Conservation (phyloP, 2,888 invertebrate genomes). For the Habrosyne pyritoides region DNA sequence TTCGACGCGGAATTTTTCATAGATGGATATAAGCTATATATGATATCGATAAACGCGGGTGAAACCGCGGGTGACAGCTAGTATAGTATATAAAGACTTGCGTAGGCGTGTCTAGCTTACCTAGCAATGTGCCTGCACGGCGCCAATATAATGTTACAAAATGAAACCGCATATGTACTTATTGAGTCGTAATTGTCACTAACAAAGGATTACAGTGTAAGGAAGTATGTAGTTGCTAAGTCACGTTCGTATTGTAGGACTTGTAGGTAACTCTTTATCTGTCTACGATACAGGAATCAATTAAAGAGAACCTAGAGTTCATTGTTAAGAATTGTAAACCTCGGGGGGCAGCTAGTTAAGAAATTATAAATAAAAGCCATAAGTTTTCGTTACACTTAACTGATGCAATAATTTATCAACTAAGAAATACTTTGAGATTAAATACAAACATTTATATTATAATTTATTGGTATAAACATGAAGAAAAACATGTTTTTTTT, state of each 20-base stretch:
- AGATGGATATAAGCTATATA: too few species aligned
- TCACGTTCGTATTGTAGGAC: neutral
- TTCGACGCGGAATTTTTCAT: too few species aligned
- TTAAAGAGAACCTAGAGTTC: too few species aligned
- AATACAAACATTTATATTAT: neutral
- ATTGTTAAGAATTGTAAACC: too few species aligned
- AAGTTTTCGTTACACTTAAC: too few species aligned
- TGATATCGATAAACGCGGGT: too few species aligned
- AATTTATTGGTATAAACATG: neutral
- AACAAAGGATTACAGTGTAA: neutral
- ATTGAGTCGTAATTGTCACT: conserved; percentile 7
- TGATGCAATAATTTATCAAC: neutral
- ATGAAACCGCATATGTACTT: conserved; percentile 24
- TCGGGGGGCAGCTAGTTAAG: too few species aligned
- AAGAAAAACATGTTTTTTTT: neutral
- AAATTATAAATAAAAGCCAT: too few species aligned
- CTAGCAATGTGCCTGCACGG: conserved; percentile 23
- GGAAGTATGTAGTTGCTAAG: neutral
- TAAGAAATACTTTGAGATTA: neutral
- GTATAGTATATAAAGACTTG: neutral
- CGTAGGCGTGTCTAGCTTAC: conserved; percentile 12
- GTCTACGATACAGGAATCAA: too few species aligned
- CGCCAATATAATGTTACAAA: conserved; percentile 34
- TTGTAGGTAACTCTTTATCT: too few species aligned
- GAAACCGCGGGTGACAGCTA: neutral